Base-by-base conservation (phyloP, 2,113 vertebrate genomes). In the Macaca mulatta region DNA sequence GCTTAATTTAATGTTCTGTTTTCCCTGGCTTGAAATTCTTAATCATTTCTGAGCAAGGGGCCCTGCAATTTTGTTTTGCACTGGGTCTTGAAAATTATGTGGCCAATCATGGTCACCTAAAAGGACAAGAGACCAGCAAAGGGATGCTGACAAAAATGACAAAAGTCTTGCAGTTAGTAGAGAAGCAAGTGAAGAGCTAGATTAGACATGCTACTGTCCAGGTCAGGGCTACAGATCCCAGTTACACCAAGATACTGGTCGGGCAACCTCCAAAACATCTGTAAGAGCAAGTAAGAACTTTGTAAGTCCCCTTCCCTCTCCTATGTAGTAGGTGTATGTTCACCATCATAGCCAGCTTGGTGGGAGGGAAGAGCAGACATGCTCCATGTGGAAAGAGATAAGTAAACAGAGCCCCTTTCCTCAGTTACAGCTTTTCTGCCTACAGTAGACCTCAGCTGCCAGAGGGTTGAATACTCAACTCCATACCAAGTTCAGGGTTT, bases 11-110 rank as follows among this genome's bases (percentile, higher is more conserved):
- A 90, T 74, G 45, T 79, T 50, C 40, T 89, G 40, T 30, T 89
- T 32, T 55, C 45, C 72, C n/a, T 48, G 67, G 18, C 30, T 90
- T 77, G 40, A 78, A 90, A 80, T 87, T 80, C 64, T 32, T 57
- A 23, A 43, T 74, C 57, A 20, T 22, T 64, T 74, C 61, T 82
- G 6, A 69, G 67, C 11, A 25, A 96, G 25, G 32, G 8, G 14
- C 8, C 67, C 16, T 90, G 23, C 5, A 80, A 75, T 87, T 93
- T 93, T 83, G 45, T 74, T 84, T 92, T 67, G 11, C 35, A 32
- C 32, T 70, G n/a, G 48, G 25, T 82, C 57, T 81, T 86, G 38
- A 45, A 93, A 93, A 89, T 79, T 40, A 74, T 48, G 7, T 83
- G 38, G 22, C 59, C 38, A 61, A 17, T 89, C 45, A n/a, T 50